phyloP scores from a whole-genome alignment of 2,888 invertebrate genomes.

The Operophtera brumata region DNA sequence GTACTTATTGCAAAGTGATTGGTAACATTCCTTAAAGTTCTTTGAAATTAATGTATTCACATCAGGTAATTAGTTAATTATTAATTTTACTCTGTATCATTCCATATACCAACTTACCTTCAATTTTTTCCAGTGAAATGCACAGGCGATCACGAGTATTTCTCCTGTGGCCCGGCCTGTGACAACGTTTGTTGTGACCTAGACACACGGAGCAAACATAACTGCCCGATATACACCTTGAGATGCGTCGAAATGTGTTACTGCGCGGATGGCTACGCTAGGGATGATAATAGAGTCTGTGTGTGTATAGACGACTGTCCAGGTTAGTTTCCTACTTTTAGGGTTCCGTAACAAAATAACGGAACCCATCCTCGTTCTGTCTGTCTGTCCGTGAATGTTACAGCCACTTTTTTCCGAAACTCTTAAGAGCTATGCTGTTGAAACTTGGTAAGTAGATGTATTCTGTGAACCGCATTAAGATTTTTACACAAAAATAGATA shows the following conservation, averaged over 20 bases:
- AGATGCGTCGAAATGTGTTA: conserved; percentile 47
- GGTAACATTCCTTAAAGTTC: not conserved
- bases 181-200: conserved; percentile 45
- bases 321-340: conserved; percentile 26
- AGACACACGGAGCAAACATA: conserved; percentile 34
- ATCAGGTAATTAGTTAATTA: not conserved
- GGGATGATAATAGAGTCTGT: conserved; percentile 36
- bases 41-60: not conserved
- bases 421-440: no score
- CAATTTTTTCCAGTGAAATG: conserved; percentile 34
- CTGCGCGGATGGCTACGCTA: conserved; percentile 38
- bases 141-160: conserved; percentile 36
- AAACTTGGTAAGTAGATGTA: no score
- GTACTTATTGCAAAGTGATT: not conserved
- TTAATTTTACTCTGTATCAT: not conserved
- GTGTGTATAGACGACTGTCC: conserved; percentile 42
- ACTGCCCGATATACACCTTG: conserved; percentile 43
- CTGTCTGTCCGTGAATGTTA: no score
- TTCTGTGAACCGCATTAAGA: no score
- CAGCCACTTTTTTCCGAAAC: no score
- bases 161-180: conserved; percentile 43
- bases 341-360: no score
- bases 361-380: no score
- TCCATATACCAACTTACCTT: not conserved
- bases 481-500: no score